Conservation (phyloP, 2,113 vertebrate species). For the Arvicanthis niloticus region DNA sequence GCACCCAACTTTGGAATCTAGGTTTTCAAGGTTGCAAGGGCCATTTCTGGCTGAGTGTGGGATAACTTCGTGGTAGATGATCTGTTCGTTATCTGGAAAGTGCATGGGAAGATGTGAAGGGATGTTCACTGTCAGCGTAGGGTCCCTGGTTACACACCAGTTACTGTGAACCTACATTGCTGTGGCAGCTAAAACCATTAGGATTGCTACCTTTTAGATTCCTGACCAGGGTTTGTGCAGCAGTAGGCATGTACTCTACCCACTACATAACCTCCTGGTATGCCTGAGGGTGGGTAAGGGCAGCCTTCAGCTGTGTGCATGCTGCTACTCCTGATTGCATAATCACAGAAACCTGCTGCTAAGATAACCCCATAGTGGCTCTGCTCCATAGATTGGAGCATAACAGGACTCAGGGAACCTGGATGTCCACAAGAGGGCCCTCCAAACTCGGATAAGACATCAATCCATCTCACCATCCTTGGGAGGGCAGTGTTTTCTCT, state of each 20-base stretch:
- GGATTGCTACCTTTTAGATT: no score
- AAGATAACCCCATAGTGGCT: accelerated
- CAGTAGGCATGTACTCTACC: accelerated
- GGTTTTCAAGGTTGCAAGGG: not conserved
- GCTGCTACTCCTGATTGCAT: not conserved
- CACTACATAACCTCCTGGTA: not conserved
- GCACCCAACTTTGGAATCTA: not conserved
- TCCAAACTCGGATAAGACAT: no score
- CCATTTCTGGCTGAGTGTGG: not conserved
- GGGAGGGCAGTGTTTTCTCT: no score
- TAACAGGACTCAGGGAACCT: no score
- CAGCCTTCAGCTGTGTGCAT: not conserved
- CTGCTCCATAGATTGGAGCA: not conserved
- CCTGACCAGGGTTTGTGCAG: not conserved
- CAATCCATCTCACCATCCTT: not conserved
- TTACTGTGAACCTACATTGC: not conserved
- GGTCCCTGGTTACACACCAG: no score
- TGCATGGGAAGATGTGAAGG: not conserved
- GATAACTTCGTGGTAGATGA: not conserved
- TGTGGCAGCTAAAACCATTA: not conserved
- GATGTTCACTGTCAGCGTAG: not conserved
- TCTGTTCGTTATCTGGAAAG: not conserved
- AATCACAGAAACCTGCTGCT: accelerated
- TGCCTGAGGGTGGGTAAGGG: not conserved
- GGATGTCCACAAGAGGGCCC: not conserved